Conservation (phyloP, 1,140 invertebrate species). For the Halesus radiatus region DNA sequence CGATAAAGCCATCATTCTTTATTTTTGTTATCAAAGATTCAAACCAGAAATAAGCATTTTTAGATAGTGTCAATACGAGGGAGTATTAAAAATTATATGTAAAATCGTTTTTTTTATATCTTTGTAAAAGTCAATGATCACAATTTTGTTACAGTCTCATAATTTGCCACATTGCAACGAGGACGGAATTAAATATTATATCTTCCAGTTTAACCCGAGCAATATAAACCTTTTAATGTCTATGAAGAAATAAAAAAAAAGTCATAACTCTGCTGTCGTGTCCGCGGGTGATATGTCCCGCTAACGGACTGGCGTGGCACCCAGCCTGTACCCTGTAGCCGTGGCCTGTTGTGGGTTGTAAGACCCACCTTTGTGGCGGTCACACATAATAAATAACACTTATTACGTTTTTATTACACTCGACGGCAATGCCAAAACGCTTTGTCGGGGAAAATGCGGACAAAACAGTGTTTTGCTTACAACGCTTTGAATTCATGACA, state of each 20-base stretch:
- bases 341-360: too few relatives aligned
- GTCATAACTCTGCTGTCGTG: conserved; percentile 2
- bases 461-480: not conserved
- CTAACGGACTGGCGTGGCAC: conserved; percentile 8
- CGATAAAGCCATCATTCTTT: too few relatives aligned
- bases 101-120: too few relatives aligned
- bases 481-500: not conserved
- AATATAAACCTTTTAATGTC: conserved; percentile 9
- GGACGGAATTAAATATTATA: not conserved
- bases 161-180: too few relatives aligned
- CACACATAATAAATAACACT: conserved; percentile 32
- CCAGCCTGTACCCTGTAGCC: not conserved
- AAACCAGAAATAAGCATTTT: too few relatives aligned
- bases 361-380: not conserved
- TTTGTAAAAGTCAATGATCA: too few relatives aligned
- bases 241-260: conserved; percentile 26
- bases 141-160: too few relatives aligned
- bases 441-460: not conserved
- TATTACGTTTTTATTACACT: conserved; percentile 29
- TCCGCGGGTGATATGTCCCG: not conserved
- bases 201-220: not conserved
- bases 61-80: too few relatives aligned
- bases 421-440: not conserved
- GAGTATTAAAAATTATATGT: too few relatives aligned
- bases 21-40: too few relatives aligned